phyloP scores from a whole-genome alignment of 2,797 vertebrate species.

The Corythornis leucogaster region DNA sequence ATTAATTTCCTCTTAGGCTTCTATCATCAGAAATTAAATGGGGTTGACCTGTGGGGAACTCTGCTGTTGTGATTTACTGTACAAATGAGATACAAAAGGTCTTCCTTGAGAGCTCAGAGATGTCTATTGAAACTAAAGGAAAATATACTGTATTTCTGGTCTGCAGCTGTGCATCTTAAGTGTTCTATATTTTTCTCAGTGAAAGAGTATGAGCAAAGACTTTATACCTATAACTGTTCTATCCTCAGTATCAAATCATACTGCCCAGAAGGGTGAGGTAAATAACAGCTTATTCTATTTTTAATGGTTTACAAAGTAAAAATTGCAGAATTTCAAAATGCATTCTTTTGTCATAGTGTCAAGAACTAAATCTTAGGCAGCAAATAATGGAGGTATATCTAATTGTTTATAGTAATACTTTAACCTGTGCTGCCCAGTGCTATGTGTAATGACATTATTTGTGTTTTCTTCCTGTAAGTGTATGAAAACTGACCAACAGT shows the following conservation, averaged over 20 bases:
- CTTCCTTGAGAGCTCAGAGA: conserved; percentile 42
- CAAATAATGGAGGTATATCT: background rate
- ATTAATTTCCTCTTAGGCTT: conserved; percentile 34
- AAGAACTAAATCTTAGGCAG: background rate
- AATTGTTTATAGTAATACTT: background rate
- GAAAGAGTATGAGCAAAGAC: background rate
- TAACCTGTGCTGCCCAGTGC: background rate
- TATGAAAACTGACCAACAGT: conserved; percentile 21
- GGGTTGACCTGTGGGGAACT: conserved; percentile 20
- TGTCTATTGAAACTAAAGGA: conserved; percentile 11
- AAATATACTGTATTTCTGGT: background rate
- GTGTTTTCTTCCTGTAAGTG: background rate
- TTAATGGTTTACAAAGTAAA: background rate
- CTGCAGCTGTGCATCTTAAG: background rate
- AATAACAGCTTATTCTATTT: background rate
- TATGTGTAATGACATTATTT: background rate
- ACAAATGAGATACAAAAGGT: conserved; percentile 41
- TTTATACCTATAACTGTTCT: background rate
- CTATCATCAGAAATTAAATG: conserved; percentile 36
- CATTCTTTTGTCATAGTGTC: background rate
- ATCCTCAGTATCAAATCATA: background rate
- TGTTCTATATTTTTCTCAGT: conserved; percentile 2
- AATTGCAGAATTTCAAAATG: background rate
- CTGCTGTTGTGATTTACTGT: conserved; percentile 43
- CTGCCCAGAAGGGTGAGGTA: background rate